phyloP scores from a whole-genome alignment of 2,888 invertebrate genomes.

The Cephus runcator region DNA sequence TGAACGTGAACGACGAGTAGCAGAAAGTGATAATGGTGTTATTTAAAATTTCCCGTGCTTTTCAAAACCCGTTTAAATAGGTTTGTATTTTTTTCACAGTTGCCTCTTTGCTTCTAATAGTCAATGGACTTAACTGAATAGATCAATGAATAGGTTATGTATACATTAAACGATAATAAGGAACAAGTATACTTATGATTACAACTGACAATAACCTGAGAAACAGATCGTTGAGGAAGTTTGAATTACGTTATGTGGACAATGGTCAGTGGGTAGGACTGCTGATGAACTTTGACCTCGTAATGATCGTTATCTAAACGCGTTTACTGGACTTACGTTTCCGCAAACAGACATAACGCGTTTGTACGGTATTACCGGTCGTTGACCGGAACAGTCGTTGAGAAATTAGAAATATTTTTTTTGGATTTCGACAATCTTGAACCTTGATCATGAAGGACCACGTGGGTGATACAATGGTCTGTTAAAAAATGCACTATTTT shows the following conservation, averaged over 20 bases:
- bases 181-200: background rate
- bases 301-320: background rate
- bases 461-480: background rate
- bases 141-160: background rate
- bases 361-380: background rate
- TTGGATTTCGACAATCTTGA: background rate
- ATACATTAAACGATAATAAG: background rate
- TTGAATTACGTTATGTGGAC: background rate
- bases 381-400: background rate
- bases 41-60: background rate
- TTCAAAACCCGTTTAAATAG: background rate
- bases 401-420: background rate
- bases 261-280: background rate
- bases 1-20: background rate
- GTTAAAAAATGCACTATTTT: background rate
- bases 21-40: background rate
- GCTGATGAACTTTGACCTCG: background rate
- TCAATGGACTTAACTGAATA: background rate
- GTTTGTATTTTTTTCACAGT: background rate
- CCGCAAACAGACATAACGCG: background rate
- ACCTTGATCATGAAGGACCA: background rate
- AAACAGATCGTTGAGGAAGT: background rate
- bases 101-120: background rate
- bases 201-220: background rate
- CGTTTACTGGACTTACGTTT: background rate